phyloP scores from a whole-genome alignment of 2,113 vertebrate species.

The Protobothrops mucrosquamatus region DNA sequence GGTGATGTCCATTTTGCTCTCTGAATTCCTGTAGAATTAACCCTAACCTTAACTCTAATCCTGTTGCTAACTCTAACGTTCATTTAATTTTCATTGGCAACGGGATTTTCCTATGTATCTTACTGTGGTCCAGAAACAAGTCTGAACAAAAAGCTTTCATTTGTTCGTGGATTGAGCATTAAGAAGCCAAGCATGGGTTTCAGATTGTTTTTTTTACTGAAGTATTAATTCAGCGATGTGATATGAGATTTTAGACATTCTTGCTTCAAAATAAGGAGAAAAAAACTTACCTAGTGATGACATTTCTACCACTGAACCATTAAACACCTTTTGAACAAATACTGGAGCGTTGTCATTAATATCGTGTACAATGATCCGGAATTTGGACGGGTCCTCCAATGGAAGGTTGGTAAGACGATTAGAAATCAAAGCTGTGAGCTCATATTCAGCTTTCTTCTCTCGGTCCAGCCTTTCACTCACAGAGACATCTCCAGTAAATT shows the following conservation, averaged over 20 bases:
- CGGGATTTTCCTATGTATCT: not conserved
- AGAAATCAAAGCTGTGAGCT: conserved; percentile 75
- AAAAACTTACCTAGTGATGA: conserved; percentile 73
- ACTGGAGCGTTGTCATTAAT: conserved; percentile 88
- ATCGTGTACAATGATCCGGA: conserved; percentile 83
- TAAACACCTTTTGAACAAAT: conserved; percentile 73
- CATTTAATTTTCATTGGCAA: not conserved
- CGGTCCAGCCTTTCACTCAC: conserved; percentile 82
- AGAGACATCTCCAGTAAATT: conserved; percentile 75
- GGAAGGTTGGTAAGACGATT: conserved; percentile 62
- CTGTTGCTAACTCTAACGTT: not conserved
- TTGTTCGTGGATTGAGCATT: not conserved
- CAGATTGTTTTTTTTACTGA: not conserved
- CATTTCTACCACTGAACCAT: conserved; percentile 84
- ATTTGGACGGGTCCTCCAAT: conserved; percentile 77
- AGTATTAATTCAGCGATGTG: not conserved
- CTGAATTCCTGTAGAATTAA: not conserved
- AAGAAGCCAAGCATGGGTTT: not conserved
- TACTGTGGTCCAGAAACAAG: not conserved
- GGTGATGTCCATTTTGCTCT: not conserved
- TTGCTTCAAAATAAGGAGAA: not conserved
- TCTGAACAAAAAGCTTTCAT: not conserved
- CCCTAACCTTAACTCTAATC: not conserved
- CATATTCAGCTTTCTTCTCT: conserved; percentile 79
- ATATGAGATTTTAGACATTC: not conserved